Percentiles rank a stretch among this genome's conserved stretches.
These are phyloP conservation scores for Philotrypesis tridentata DNA, from an alignment of 1,140 invertebrate genomes.

Conservation along the genomic window DNA sequence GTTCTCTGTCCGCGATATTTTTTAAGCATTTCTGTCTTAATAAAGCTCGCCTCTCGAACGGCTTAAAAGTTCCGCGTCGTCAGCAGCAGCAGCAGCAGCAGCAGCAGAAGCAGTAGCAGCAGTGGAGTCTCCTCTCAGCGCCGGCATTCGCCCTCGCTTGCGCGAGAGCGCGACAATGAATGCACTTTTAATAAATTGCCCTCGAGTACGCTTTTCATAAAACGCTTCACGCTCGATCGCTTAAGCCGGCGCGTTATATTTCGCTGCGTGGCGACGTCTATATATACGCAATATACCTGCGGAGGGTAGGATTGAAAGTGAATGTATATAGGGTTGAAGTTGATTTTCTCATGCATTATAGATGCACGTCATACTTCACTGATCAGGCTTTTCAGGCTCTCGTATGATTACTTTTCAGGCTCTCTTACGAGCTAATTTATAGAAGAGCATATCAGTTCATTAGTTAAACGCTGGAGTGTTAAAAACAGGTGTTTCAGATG, in stretches of 20 bases:
- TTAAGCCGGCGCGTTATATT: conserved; percentile 32
- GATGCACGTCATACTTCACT: neutral
- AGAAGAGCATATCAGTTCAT: too few species aligned
- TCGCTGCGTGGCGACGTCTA: neutral
- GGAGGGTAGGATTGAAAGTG: neutral
- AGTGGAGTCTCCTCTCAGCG: conserved; percentile 46
- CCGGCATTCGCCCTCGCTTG: conserved; percentile 2
- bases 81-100: conserved; percentile 52
- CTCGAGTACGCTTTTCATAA: conserved; percentile 59
- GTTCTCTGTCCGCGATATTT: neutral
- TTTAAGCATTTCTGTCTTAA: conserved; percentile 41
- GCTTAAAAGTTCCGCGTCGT: conserved; percentile 61
- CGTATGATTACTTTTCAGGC: too few species aligned
- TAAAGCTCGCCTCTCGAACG: conserved; percentile 40
- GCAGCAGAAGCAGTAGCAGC: too few species aligned
- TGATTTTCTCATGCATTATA: neutral
- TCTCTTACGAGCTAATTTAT: too few species aligned
- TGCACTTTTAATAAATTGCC: conserved; percentile 71
- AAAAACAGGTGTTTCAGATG: too few species aligned
- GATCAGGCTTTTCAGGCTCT: too few species aligned
- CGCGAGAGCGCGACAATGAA: conserved; percentile 63
- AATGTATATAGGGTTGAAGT: neutral
- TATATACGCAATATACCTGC: neutral
- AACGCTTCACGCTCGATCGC: conserved; percentile 50
- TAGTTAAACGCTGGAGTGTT: too few species aligned